Evolutionary conservation across 2,113 vertebrate genomes (phyloP).

Genomic region (Sapajus apella): DNA sequence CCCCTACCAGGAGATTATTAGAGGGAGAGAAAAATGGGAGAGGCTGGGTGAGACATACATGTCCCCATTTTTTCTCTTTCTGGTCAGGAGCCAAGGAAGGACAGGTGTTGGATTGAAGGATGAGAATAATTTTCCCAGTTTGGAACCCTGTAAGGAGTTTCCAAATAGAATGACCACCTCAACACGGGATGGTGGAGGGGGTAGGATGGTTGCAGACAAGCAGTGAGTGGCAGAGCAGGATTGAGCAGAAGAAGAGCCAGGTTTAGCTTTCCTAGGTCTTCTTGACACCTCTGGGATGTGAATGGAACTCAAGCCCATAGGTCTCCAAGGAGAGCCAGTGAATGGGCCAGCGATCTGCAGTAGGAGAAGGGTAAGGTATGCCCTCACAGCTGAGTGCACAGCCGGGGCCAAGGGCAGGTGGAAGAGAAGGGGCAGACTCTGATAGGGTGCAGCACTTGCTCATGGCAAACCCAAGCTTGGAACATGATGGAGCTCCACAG

Average conservation of each 20-base stretch:
- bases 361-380: neutral
- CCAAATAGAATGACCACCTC: neutral
- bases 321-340: neutral
- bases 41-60: neutral
- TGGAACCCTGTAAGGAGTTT: neutral
- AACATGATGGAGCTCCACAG: fast-evolving
- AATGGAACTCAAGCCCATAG: neutral
- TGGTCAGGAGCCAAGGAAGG: neutral
- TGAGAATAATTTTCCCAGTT: neutral
- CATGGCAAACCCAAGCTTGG: neutral
- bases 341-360: no score
- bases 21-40: neutral
- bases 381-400: fast-evolving
- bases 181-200: neutral
- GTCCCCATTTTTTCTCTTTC: neutral
- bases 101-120: neutral
- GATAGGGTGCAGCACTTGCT: fast-evolving
- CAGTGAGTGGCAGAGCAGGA: neutral
- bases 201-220: neutral
- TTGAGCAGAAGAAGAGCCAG: neutral
- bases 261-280: neutral
- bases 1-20: neutral
- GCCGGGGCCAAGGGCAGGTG: neutral
- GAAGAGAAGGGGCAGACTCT: neutral
- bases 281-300: neutral